phyloP scores from a whole-genome alignment of 2,797 vertebrate genomes.

The Arnoldichthys spilopterus region DNA sequence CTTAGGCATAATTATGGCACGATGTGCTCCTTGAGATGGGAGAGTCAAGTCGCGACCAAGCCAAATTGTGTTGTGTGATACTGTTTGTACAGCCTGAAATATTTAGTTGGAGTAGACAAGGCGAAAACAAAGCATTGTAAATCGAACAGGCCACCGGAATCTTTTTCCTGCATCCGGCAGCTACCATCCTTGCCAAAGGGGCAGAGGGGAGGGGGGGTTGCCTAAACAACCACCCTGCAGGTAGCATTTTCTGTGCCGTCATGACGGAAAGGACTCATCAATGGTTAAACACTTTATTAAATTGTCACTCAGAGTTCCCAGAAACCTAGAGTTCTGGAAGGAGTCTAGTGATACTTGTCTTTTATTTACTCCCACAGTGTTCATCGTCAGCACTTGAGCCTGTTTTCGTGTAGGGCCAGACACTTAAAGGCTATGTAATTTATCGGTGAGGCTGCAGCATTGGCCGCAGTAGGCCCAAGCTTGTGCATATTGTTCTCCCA shows the following conservation, averaged over 20 bases:
- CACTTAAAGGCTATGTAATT: constrained; percentile 41
- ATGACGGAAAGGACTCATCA: background rate
- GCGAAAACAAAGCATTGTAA: constrained; percentile 64
- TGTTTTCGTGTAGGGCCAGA: background rate
- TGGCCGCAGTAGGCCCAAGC: constrained; percentile 35
- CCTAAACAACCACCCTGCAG: constrained; percentile 46
- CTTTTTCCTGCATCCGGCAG: constrained; percentile 50
- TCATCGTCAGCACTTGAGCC: constrained; percentile 16
- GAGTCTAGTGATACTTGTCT: background rate
- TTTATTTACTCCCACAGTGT: constrained; percentile 13
- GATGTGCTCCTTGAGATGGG: constrained; percentile 58
- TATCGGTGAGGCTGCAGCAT: constrained; percentile 15
- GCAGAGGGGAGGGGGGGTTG: background rate
- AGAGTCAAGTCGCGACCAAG: constrained; percentile 47
- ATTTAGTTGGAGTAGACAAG: constrained; percentile 65
- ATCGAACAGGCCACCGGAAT: constrained; percentile 44
- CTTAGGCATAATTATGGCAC: constrained; percentile 77
- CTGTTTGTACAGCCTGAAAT: constrained; percentile 68
- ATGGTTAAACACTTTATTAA: constrained; percentile 5
- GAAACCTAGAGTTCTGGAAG: background rate
- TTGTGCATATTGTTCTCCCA: constrained; percentile 50
- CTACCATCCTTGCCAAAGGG: constrained; percentile 21
- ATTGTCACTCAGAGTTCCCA: background rate
- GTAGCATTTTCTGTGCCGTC: constrained; percentile 3
- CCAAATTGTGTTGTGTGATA: constrained; percentile 44